Conservation (phyloP, 2,888 invertebrate species). For the Sinhomidia bicolor region DNA sequence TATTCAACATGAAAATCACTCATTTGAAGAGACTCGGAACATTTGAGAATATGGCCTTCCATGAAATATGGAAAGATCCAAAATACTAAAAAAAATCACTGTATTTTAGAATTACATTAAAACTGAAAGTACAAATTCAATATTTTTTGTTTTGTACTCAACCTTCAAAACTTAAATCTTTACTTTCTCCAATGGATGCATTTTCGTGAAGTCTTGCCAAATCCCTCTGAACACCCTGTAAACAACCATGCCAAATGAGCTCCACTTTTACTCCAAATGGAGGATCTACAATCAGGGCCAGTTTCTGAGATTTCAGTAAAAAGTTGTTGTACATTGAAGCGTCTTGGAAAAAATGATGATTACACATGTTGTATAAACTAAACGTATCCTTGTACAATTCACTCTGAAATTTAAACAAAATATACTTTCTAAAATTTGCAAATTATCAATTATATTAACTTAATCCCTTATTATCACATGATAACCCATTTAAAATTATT, state of each 20-base stretch:
- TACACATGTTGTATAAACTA: slow-evolving; percentile 68
- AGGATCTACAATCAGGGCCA: slow-evolving; percentile 65
- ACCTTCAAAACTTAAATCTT: background rate
- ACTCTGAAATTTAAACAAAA: background rate
- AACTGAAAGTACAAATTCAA: too few species aligned
- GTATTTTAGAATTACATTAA: too few species aligned
- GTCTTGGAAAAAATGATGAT: slow-evolving; percentile 67
- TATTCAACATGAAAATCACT: slow-evolving; percentile 72
- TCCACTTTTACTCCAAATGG: slow-evolving; percentile 72
- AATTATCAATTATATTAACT: too few species aligned
- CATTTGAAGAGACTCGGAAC: slow-evolving; percentile 61
- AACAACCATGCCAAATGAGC: slow-evolving; percentile 66
- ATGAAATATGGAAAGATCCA: slow-evolving; percentile 75
- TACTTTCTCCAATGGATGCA: background rate
- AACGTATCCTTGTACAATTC: slow-evolving; percentile 25
- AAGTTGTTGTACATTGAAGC: slow-evolving; percentile 28
- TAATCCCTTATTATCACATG: too few species aligned
- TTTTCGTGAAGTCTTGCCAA: background rate
- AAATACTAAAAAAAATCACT: slow-evolving; percentile 63
- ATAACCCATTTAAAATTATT: too few species aligned
- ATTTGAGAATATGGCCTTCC: slow-evolving; percentile 74
- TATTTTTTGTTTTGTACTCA: too few species aligned
- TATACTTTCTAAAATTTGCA: too few species aligned
- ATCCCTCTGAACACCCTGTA: slow-evolving; percentile 51
- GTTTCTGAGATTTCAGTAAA: slow-evolving; percentile 10